These are phyloP conservation scores for Crossaster papposus DNA, from an alignment of 53 echinoderm and acorn worm species.

Conservation along the genomic window DNA sequence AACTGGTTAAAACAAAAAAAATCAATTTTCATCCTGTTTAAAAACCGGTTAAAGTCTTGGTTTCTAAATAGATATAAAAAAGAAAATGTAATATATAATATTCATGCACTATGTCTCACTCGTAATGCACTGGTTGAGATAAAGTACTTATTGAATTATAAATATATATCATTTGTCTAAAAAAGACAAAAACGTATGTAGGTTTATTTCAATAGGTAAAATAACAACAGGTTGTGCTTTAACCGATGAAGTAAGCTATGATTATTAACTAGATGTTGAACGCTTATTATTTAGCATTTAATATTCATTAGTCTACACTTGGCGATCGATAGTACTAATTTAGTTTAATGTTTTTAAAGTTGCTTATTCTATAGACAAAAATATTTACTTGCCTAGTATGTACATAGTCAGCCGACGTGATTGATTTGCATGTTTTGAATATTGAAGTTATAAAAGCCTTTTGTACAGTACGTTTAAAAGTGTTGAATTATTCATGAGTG, in stretches of 20 bases:
- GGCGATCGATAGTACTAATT: not conserved
- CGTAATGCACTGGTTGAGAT: not conserved
- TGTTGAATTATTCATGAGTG: slow-evolving; percentile 25
- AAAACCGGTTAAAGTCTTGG: not conserved
- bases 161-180: no score
- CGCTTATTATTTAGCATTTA: not conserved
- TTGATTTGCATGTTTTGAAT: slow-evolving; percentile 45
- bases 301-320: not conserved
- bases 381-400: not conserved
- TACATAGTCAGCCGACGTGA: slow-evolving; percentile 20
- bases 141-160: no score
- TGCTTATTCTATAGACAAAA: not conserved
- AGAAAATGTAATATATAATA: not conserved
- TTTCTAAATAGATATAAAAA: not conserved
- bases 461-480: slow-evolving; percentile 39
- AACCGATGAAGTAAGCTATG: not conserved
- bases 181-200: not conserved
- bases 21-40: not conserved
- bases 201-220: not conserved
- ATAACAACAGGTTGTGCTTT: not conserved
- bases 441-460: slow-evolving; percentile 31
- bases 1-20: not conserved
- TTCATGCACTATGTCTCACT: not conserved
- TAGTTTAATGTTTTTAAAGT: not conserved
- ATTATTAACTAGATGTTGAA: not conserved